Percentiles rank a stretch among this genome's conserved stretches.
Evolutionary conservation across 1,140 invertebrate genomes (phyloP).

Genomic region (Camponotus vicinus): DNA sequence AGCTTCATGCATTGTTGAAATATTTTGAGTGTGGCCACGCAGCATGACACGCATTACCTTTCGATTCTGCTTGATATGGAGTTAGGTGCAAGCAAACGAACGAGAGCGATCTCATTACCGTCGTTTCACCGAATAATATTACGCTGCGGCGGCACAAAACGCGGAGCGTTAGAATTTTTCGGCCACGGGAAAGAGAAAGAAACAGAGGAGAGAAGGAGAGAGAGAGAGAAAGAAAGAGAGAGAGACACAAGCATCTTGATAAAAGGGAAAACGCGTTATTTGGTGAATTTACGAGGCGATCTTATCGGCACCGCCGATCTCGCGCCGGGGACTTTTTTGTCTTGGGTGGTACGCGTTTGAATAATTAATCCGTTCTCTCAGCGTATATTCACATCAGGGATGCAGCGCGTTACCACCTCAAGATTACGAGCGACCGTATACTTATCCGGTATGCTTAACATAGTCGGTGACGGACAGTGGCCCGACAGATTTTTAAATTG

Average conservation of each 20-base stretch:
- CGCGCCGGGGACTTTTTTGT: not conserved
- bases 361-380: conserved; percentile 47
- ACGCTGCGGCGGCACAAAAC: not conserved
- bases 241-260: conserved; percentile 4
- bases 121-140: conserved; percentile 50
- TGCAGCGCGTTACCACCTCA: not conserved
- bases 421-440: not conserved
- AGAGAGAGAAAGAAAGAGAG: not conserved
- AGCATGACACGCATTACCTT: not conserved
- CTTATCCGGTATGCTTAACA: conserved; percentile 24
- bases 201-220: not conserved
- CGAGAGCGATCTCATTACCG: conserved; percentile 25
- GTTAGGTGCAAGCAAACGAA: not conserved
- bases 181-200: not conserved
- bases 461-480: not conserved
- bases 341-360: conserved; percentile 31
- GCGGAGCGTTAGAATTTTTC: conserved; percentile 45
- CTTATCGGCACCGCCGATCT: conserved; percentile 30
- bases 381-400: not conserved
- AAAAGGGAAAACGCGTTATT: conserved; percentile 31
- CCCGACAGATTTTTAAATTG: conserved; percentile 39
- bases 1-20: conserved; percentile 22
- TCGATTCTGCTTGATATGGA: not conserved
- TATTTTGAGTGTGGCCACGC: conserved; percentile 34
- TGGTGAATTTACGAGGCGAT: conserved; percentile 4